Base-by-base conservation (phyloP, 2,113 vertebrate genomes). In the Phaethornis superciliosus region DNA sequence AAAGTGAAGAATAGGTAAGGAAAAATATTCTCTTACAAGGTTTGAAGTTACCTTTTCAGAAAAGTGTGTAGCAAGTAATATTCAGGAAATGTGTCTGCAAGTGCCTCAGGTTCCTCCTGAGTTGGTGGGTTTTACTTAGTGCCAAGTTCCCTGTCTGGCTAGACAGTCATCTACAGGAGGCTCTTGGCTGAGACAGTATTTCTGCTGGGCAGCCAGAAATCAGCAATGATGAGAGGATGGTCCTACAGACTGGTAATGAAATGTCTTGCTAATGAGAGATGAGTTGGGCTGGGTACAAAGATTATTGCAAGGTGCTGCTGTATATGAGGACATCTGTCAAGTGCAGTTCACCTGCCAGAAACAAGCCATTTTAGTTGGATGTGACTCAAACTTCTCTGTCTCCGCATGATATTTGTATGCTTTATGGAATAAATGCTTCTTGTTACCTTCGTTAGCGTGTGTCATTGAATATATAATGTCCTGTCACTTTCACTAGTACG, bases 311-410 rank as follows among this genome's bases (percentile, higher is more conserved):
- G 94, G 86, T 91, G 84, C 78, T 90, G 88, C 47, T 94, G 59
- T 40, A 93, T 96, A 86, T 81, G 77, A 96, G 94, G 93, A 95
- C 91, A 94, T 95, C 95, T 95, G 95, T 96, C 93, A 95, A 91
- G 81, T 60, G 52, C 68, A 90, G 93, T 75, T 94, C 88, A 88
- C 93, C 82, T 89, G 95, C 93, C 96, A 95, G 88, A 72, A 94
- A 85, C 14, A 81, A 96, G 79, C 75, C 65, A 67, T 95, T 94
- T 95, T 40, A 94, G 68, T 82, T 95, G 94, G 89, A 93, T 83
- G 12, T 75, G 75, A 80, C 76, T 95, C 89, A 95, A 95, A 64
- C 89, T 95, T 95, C 72, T 90, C 79, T 78, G 64, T 90, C 64
- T 90, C 81, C 83, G 85, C 88, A 94, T 94, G 93, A 71, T 93